phyloP scores from a whole-genome alignment of 2,113 vertebrate genomes.

The Chitala chitala region DNA sequence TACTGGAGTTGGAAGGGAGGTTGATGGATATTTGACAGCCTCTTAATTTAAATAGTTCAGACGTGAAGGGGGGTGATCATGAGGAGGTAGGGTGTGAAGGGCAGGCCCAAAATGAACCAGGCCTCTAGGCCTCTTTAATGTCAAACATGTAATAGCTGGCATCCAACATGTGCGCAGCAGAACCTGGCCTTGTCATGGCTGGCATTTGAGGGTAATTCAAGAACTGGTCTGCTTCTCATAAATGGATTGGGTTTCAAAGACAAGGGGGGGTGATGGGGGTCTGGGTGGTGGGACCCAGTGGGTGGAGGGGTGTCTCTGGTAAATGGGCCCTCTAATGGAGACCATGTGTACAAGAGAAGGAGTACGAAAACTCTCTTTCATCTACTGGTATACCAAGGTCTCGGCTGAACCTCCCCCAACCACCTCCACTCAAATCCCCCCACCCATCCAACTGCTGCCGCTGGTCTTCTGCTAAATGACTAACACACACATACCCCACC shows the following conservation, averaged over 20 bases:
- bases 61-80: not conserved
- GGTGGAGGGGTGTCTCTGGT: conserved; percentile 7
- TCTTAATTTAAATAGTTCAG: not conserved
- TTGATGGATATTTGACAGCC: not conserved
- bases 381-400: conserved; percentile 9
- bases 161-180: conserved; percentile 25
- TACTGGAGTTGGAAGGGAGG: not conserved
- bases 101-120: not conserved
- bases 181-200: not conserved
- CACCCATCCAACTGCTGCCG: not conserved
- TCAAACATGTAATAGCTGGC: not conserved
- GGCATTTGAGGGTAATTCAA: not conserved
- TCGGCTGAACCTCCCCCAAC: not conserved
- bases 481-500: conserved; percentile 17
- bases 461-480: conserved; percentile 17
- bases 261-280: not conserved
- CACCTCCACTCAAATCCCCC: not conserved
- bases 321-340: conserved; percentile 16
- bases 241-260: conserved; percentile 13
- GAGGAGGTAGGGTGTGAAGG: not conserved
- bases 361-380: conserved; percentile 11
- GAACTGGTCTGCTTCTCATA: conserved; percentile 26
- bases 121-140: not conserved
- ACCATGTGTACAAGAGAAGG: conserved; percentile 15
- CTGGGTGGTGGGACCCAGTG: conserved; percentile 27